Conservation (phyloP, 2,888 invertebrate genomes). For the Drosophila leonis region DNA sequence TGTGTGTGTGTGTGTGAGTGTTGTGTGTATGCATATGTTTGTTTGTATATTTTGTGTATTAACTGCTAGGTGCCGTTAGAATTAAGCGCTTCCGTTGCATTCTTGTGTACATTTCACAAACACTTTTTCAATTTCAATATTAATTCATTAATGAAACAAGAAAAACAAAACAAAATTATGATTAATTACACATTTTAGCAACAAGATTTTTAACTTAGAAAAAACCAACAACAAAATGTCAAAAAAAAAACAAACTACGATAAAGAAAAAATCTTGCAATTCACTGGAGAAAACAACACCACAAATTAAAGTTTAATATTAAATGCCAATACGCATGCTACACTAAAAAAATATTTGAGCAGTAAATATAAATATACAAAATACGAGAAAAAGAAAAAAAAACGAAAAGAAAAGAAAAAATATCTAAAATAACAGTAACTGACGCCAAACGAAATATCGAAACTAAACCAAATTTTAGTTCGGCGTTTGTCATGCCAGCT, state of each 20-base stretch:
- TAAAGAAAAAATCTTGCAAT: conserved; percentile 63
- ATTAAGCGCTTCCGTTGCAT: conserved; percentile 74
- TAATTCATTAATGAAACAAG: conserved; percentile 31
- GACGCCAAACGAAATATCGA: conserved; percentile 36
- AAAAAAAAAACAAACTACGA: conserved; percentile 42
- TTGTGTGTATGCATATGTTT: conserved; percentile 48
- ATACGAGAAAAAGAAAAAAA: conserved; percentile 26
- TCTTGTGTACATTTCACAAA: conserved; percentile 46
- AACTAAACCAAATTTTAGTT: conserved; percentile 56
- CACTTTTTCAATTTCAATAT: conserved; percentile 47
- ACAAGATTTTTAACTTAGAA: conserved; percentile 73
- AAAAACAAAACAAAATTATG: conserved; percentile 20
- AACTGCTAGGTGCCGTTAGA: conserved; percentile 68
- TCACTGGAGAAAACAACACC: conserved; percentile 84
- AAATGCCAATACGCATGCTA: conserved; percentile 48
- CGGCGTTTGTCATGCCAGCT: conserved; percentile 55
- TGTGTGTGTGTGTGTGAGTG: conserved; percentile 59
- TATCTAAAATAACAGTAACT: conserved; percentile 37
- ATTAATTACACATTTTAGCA: conserved; percentile 62
- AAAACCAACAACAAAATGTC: conserved; percentile 32
- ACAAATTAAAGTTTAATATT: conserved; percentile 74
- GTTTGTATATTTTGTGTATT: conserved; percentile 70
- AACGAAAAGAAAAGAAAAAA: conserved; percentile 15
- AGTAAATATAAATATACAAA: conserved; percentile 54
- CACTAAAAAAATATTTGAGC: conserved; percentile 67